A percentile compares a stretch with the other conserved stretches of the same genome.
phyloP scores from a whole-genome alignment of 2,113 vertebrate species.

The Cephalopterus ornatus region DNA sequence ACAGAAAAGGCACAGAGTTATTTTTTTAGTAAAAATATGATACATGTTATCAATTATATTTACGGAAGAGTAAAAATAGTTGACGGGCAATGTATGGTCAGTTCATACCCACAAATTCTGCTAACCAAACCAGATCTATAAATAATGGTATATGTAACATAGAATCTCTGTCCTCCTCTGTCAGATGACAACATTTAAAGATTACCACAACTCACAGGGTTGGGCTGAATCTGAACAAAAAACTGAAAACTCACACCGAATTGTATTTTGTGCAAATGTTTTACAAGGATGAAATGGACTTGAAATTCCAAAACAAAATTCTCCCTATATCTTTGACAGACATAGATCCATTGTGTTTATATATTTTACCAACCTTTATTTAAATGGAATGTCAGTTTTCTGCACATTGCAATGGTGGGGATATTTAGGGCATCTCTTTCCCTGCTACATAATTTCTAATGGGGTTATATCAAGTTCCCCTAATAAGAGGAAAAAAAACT shows the following conservation, averaged over 20 bases:
- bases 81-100: not conserved
- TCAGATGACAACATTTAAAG: not conserved
- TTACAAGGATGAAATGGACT: not conserved
- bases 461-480: rapidly evolving
- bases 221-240: not conserved
- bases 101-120: not conserved
- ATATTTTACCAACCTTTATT: not conserved
- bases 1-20: not conserved
- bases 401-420: not conserved
- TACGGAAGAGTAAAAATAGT: not conserved
- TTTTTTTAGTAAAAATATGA: not conserved
- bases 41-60: not conserved
- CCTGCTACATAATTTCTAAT: not conserved
- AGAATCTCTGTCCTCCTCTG: not conserved
- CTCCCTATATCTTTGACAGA: not conserved
- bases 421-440: not conserved
- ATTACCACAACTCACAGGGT: not conserved
- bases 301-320: not conserved
- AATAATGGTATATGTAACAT: not conserved
- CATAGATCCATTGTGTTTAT: not conserved
- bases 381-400: not conserved
- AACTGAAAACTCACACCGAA: not conserved
- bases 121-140: not conserved
- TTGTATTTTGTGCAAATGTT: not conserved
- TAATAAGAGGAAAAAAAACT: not conserved